Evolutionary conservation across 2,888 invertebrate species (phyloP).

Genomic region (Eupithecia dodoneata): DNA sequence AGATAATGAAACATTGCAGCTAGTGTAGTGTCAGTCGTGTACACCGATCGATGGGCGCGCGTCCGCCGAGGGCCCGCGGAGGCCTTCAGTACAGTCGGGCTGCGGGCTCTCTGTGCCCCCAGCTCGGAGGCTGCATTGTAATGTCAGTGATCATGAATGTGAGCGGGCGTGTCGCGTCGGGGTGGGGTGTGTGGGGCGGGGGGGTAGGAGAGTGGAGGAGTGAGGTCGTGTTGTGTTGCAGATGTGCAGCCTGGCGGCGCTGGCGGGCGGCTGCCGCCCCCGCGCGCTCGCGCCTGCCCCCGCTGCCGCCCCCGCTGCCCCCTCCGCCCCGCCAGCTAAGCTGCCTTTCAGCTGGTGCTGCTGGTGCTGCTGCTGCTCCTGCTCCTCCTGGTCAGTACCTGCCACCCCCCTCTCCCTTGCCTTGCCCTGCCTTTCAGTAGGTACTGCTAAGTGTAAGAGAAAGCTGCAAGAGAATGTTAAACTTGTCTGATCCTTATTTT

Average conservation of each 20-base stretch:
- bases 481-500: too few relatives aligned
- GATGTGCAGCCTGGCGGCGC: constrained; percentile 81
- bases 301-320: constrained; percentile 54
- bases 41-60: not conserved
- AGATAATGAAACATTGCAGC: too few relatives aligned
- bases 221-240: constrained; percentile 53
- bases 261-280: constrained; percentile 83
- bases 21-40: too few relatives aligned
- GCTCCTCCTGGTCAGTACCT: constrained; percentile 81
- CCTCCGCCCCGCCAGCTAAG: constrained; percentile 80
- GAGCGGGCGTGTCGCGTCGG: not conserved
- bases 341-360: constrained; percentile 84
- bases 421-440: too few relatives aligned
- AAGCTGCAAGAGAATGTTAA: too few relatives aligned
- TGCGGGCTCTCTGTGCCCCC: not conserved
- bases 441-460: too few relatives aligned
- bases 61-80: too few relatives aligned
- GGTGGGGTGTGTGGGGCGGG: not conserved
- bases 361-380: constrained; percentile 86
- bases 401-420: not conserved
- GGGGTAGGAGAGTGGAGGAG: constrained; percentile 45
- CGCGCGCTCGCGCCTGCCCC: constrained; percentile 52
- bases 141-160: not conserved
- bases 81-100: not conserved
- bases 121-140: not conserved